Evolutionary conservation across 2,113 vertebrate genomes (phyloP).

Genomic region (Lepus timidus): DNA sequence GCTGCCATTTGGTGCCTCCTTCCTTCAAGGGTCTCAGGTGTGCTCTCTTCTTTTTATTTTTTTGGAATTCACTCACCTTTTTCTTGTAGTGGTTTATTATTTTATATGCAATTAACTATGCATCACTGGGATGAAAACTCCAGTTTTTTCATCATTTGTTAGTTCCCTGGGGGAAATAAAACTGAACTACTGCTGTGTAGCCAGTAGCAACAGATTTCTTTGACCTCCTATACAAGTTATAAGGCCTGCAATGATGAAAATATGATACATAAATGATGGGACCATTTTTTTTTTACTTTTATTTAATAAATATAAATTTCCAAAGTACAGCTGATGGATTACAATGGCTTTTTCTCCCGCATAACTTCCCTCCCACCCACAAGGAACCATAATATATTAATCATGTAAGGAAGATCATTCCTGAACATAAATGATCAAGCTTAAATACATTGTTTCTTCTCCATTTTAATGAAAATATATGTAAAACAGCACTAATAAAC

Average conservation of each 20-base stretch:
- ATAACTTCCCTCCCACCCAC: too few species aligned
- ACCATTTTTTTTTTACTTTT: too few species aligned
- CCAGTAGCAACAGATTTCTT: background rate
- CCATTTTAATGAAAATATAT: background rate
- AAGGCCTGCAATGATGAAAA: background rate
- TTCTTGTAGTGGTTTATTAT: background rate
- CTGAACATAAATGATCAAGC: conserved; percentile 15
- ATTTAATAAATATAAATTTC: too few species aligned
- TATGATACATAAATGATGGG: background rate
- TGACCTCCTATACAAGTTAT: background rate
- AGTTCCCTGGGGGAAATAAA: background rate
- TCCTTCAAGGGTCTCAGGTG: background rate
- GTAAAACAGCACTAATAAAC: background rate
- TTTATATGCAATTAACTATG: background rate
- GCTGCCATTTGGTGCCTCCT: background rate
- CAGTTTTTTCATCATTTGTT: background rate
- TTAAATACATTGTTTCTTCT: background rate
- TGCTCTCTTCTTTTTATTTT: background rate
- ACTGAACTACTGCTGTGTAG: background rate
- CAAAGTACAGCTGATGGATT: too few species aligned
- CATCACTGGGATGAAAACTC: conserved; percentile 1
- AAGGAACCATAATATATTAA: conserved; percentile 7
- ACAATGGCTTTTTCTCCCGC: too few species aligned
- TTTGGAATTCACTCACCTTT: background rate
- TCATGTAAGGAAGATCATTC: background rate